phyloP scores from a whole-genome alignment of 2,797 vertebrate species.

The Trematomus bernacchii region DNA sequence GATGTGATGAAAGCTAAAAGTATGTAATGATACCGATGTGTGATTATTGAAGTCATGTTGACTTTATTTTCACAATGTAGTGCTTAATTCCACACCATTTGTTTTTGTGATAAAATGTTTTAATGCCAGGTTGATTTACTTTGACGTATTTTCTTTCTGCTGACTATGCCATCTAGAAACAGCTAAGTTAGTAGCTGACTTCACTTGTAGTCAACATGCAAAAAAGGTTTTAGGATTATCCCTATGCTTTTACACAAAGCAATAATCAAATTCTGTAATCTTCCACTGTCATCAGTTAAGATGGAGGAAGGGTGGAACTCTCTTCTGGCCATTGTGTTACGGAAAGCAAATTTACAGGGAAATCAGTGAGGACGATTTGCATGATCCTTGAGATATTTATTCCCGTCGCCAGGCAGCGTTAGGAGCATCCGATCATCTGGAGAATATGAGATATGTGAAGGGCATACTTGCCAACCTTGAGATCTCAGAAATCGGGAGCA shows the following conservation, averaged over 20 bases:
- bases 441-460: neutral
- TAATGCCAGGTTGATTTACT: no score
- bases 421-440: neutral
- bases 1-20: no score
- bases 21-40: neutral
- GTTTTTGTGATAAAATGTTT: neutral
- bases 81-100: neutral
- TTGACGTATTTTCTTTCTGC: neutral
- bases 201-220: neutral
- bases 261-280: neutral
- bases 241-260: slow-evolving; percentile 6
- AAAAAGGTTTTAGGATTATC: neutral
- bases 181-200: neutral
- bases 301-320: neutral
- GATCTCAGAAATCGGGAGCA: no score
- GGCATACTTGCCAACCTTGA: no score
- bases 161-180: neutral
- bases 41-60: neutral
- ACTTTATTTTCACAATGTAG: neutral
- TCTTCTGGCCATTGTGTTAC: neutral
- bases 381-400: slow-evolving; percentile 50
- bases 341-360: slow-evolving; percentile 24
- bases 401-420: neutral
- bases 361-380: slow-evolving; percentile 8
- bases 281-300: neutral